Percentiles rank a stretch among this genome's conserved stretches.
Evolutionary conservation across 1,140 invertebrate genomes (phyloP).

Genomic region (Zaprionus davidi): DNA sequence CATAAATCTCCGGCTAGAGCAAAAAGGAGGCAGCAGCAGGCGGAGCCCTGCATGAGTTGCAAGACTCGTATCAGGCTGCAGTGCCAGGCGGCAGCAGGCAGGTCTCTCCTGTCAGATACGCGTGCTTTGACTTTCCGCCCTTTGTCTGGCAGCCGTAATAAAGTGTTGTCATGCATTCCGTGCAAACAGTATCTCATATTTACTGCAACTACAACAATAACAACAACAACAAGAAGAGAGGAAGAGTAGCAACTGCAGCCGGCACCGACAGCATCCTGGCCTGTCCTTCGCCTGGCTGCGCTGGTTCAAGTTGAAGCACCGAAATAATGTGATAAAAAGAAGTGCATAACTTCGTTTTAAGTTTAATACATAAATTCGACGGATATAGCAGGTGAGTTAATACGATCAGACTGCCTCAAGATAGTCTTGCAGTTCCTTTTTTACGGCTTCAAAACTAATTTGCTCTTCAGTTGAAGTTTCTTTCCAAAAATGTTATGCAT

Average conservation of each 20-base stretch:
- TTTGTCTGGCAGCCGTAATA: constrained; percentile 65
- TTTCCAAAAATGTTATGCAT: neutral
- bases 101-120: constrained; percentile 20
- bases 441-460: neutral
- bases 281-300: neutral
- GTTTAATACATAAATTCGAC: constrained; percentile 26
- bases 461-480: neutral
- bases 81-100: neutral
- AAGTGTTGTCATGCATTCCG: constrained; percentile 73
- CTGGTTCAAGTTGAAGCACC: constrained; percentile 17
- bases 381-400: neutral
- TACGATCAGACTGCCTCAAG: neutral
- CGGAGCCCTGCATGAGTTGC: neutral
- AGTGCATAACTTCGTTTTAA: constrained; percentile 21
- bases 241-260: neutral
- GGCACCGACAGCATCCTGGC: constrained; percentile 4
- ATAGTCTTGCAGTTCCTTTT: neutral
- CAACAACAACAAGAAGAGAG: constrained; percentile 13
- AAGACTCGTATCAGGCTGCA: neutral
- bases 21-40: constrained; percentile 2
- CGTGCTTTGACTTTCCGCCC: constrained; percentile 47
- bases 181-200: constrained; percentile 66
- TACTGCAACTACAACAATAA: constrained; percentile 33
- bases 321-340: constrained; percentile 18
- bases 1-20: constrained; percentile 1